phyloP scores from a whole-genome alignment of 2,113 vertebrate genomes.

The Plecotus auritus region DNA sequence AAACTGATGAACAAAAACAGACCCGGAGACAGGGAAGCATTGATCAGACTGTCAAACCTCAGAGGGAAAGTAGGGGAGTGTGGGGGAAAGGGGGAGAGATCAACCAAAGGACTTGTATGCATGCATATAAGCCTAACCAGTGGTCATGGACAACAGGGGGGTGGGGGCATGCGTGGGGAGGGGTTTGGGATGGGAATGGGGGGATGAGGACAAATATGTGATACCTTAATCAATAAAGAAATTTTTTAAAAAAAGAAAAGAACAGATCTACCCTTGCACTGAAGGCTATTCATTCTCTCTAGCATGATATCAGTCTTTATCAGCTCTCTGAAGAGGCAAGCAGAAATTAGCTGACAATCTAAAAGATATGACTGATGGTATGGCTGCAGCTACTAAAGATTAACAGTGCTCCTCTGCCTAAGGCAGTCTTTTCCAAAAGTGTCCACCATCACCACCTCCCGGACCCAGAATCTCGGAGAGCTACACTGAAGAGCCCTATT shows the following conservation, averaged over 20 bases:
- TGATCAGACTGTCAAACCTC: too few species aligned
- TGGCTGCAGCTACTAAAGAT: neutral
- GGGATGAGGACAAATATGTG: too few species aligned
- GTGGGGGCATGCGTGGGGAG: too few species aligned
- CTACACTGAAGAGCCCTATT: neutral
- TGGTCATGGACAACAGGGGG: too few species aligned
- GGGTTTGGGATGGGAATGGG: too few species aligned
- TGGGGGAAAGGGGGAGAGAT: too few species aligned
- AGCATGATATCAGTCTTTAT: neutral
- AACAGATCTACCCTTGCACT: slow-evolving; percentile 5
- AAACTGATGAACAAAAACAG: too few species aligned
- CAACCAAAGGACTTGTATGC: too few species aligned
- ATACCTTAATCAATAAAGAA: too few species aligned
- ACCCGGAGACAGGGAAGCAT: too few species aligned
- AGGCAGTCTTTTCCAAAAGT: neutral
- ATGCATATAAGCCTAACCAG: too few species aligned
- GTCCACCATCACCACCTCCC: neutral
- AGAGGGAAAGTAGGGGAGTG: too few species aligned
- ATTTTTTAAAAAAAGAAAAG: neutral
- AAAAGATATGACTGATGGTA: slow-evolving; percentile 13
- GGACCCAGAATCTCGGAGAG: neutral
- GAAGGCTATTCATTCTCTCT: slow-evolving; percentile 38
- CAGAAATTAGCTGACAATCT: slow-evolving; percentile 33
- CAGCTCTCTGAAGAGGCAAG: neutral
- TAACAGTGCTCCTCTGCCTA: neutral